Base-by-base conservation (phyloP, 2,888 invertebrate genomes). In the Cryptophagus acutangulus region DNA sequence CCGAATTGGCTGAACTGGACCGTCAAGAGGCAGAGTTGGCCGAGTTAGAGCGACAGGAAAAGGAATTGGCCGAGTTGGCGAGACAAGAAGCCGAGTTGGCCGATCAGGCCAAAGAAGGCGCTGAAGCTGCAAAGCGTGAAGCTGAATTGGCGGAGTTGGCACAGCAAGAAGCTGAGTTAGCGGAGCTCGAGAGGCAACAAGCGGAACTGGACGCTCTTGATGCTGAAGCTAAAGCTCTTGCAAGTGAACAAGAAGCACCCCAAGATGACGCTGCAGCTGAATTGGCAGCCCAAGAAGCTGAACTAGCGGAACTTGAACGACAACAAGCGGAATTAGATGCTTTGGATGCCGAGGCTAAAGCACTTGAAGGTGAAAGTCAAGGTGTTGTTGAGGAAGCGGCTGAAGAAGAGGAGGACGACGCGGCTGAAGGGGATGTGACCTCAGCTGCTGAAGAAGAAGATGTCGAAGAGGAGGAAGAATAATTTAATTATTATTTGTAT, bases 11-110 rank as follows among this genome's bases (percentile, higher is more conserved):
- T 1, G 81, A 82, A 53, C 51, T 58, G 20, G 62, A 57, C 41
- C 53, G 61, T 28, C 60, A 76, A 26, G 81, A 81, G 42, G 78
- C 77, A 31, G 82, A 81, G 65, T 64, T 80, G 54, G 79, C 79
- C 0, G 80, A 81, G 50, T 48, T 48, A 41, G 43, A 43, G 13
- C 74, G 53, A 71, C 47, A 73, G 16, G 80, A 80, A 65, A 75
- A 65, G 9, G 79, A 79, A 61, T 68, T 79, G 10, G 48, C 43
- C 2, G 55, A 55, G 36, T 35, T 43, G n/a, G 51, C 38, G 14
- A 17, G 41, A 24, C 76, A 71, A 67, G 81, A 82, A 68, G 77
- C 68, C 4, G 81, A 81, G 61, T 69, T 81, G 16, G 59, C 58
- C 0, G 64, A 66, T 48, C 45, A 60, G 15, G 61, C 62, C 5